These are phyloP conservation scores for Coracopsis vasa DNA, from an alignment of 2,113 vertebrate species.

Conservation along the genomic window DNA sequence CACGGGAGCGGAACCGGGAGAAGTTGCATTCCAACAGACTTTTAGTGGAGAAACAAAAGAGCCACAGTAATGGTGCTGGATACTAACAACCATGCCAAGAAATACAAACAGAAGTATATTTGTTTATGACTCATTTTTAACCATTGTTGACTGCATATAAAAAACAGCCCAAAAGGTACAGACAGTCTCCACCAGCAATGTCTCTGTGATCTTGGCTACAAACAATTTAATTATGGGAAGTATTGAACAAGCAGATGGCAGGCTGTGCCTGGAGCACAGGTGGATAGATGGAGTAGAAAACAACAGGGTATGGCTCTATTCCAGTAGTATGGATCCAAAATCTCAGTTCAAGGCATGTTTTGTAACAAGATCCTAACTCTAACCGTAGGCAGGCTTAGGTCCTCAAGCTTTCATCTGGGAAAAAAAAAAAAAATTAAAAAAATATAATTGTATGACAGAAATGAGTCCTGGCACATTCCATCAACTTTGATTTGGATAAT, in stretches of 20 bases:
- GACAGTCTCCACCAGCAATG: background rate
- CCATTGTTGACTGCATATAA: background rate
- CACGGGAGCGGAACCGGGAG: too few relatives aligned
- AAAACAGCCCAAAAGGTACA: background rate
- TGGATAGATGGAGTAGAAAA: background rate
- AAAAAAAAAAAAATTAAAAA: background rate
- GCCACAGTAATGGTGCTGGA: too few relatives aligned
- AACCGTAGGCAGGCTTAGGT: background rate
- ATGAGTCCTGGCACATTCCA: background rate
- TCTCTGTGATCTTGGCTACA: background rate
- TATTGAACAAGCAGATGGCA: background rate
- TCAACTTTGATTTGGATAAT: background rate
- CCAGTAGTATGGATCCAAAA: background rate
- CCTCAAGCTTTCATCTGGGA: background rate
- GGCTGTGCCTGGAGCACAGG: background rate
- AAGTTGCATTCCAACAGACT: too few relatives aligned
- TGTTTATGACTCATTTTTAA: background rate
- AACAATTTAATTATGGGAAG: background rate
- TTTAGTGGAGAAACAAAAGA: too few relatives aligned
- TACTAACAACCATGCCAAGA: background rate
- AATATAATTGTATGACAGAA: background rate
- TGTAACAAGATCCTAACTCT: background rate
- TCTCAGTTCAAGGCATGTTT: background rate
- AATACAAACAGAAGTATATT: background rate
- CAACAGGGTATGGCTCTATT: background rate